Evolutionary conservation across 2,888 invertebrate genomes (phyloP), one percentile per base, ranked within the genome.

Genomic region (Aleiodes leptofemur): DNA sequence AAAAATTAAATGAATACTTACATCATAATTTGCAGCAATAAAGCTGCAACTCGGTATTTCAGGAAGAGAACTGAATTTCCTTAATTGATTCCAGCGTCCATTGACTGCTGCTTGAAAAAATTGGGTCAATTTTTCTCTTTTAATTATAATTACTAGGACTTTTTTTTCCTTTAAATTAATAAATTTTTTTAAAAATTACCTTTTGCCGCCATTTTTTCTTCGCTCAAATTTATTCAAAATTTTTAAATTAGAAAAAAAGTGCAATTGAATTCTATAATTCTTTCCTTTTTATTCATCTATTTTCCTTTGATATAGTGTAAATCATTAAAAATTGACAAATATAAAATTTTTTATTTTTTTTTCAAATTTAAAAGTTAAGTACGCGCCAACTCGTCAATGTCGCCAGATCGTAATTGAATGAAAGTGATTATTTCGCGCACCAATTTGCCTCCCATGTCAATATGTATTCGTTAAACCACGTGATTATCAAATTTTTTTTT

Each of bases 11-110:
- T 61, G 16, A 72, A 7, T 23, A 79, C 77, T 74, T 79, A 80
- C 84, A 34, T 79, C 76, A 73, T 83, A 84, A 23, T 71, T 23
- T 6, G 82, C 77, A 23, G 84, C 79, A 14, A 72, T 56, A 23
- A 80, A 73, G 4, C 74, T 77, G 64, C 82, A 83, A 56, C 74
- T 73, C 16, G 83, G 83, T 55, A 83, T 78, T 61, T 73, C 73
- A 13, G 78, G 76, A 8, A 74, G 57, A 7, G 76, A 77, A 68
- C 72, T 79, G 53, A 80, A 77, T 74, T 77, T 80, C 64, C 79
- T 73, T 14, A 82, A 31, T 16, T 82, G 81, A 69, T 71, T 78
- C 79, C 79, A 83, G 23, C 31, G 34, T 31, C 29, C 50, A 51
- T 51, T 34, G 16, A 38, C 38, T 31, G 31, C 51, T 31, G 64